Percentiles rank a stretch among this genome's conserved stretches.
Evolutionary conservation across 2,113 vertebrate species (phyloP).

Genomic region (Macroglossus sobrinus): DNA sequence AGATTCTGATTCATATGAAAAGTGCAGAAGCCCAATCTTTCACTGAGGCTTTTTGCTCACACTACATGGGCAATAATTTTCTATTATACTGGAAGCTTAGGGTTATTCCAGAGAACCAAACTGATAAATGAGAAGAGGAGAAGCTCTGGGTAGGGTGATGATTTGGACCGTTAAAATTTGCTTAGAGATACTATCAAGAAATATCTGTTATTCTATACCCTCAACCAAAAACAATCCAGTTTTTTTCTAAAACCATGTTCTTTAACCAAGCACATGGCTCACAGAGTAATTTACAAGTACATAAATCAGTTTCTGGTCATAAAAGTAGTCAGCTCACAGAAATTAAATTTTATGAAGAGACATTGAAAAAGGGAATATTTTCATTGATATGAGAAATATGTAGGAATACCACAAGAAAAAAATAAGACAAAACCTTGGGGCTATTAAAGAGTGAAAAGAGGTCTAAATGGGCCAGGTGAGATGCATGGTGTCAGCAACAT

Average conservation of each 20-base stretch:
- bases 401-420: background rate
- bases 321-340: background rate
- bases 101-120: background rate
- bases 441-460: background rate
- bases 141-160: background rate
- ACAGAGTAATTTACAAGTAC: background rate
- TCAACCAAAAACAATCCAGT: background rate
- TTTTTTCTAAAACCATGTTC: background rate
- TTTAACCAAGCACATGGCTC: background rate
- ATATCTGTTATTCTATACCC: background rate
- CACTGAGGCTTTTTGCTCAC: background rate
- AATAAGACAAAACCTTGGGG: background rate
- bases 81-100: background rate
- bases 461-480: background rate
- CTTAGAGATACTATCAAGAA: background rate
- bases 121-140: background rate
- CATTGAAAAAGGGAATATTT: background rate
- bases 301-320: background rate
- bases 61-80: background rate
- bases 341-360: background rate
- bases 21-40: background rate
- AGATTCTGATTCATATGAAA: background rate
- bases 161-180: background rate
- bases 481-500: background rate
- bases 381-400: background rate